Conservation (phyloP, 2,113 vertebrate species). For the Sylvilagus bachmani region DNA sequence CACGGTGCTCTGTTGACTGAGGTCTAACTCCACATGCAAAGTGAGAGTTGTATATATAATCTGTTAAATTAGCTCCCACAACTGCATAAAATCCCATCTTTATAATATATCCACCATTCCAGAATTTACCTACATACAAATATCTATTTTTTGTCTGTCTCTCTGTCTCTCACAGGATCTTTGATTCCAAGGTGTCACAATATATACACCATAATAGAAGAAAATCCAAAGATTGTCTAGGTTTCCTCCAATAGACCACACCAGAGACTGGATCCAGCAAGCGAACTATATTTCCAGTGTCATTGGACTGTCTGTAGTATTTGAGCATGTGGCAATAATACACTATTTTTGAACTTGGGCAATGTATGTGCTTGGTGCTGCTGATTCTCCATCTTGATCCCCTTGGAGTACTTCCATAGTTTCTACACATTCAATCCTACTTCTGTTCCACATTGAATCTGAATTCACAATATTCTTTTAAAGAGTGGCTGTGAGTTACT, state of each 20-base stretch:
- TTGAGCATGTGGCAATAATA: neutral
- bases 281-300: neutral
- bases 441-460: neutral
- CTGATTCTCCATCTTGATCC: accelerated
- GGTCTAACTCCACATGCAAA: neutral
- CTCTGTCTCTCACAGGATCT: neutral
- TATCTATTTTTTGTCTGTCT: neutral
- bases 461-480: neutral
- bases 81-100: neutral
- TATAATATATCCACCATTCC: neutral
- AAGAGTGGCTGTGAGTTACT: neutral
- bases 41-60: neutral
- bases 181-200: neutral
- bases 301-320: neutral
- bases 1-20: no score
- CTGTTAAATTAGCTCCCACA: neutral
- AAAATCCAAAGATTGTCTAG: neutral
- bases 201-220: neutral
- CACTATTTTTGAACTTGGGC: no score
- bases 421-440: accelerated
- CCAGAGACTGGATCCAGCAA: neutral
- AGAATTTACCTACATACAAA: neutral
- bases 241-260: neutral
- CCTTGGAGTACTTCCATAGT: no score
- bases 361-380: neutral